Base-by-base conservation (phyloP, 2,888 invertebrate species). In the Acleris laterana region DNA sequence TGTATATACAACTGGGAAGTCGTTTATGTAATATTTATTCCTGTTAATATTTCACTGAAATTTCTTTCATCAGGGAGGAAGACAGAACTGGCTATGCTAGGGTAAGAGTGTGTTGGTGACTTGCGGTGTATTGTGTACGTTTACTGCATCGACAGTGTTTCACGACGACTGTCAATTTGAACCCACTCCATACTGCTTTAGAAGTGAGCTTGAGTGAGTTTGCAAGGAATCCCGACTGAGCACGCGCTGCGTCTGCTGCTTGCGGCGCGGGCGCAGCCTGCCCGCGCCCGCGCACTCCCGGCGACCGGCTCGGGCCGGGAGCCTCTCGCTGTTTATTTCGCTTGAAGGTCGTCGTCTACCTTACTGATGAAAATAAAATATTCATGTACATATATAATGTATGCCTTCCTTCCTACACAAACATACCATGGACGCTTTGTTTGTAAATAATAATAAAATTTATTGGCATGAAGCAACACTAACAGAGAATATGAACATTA, bases 61-160 rank as follows among this genome's bases (percentile, higher is more conserved):
- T 92, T 92, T 92, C 86, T 90, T 92, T 93, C 89, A 93, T 92
- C 92, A 93, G 93, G 93, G 93, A 93, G 92, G 93, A 92, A 88
- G 93, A 93, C 89, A 90, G 89, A 87, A 87, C 88, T 87, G 93
- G 93, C 90, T 93, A 88, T 93, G 90, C 82, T 90, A 92, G 93
- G 93, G 93, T 93, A 93, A 93, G 93, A 85, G 74, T 80, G 87
- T 88, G 89, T 90, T 90, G 81, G 78, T 89, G 89, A 84, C 80
- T 84, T 88, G 87, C 83, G 82, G 84, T 89, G 89, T 87, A 81
- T 38, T 85, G 84, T 84, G 81, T 77, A 70, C 71, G 71, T 80
- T 81, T 80, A 80, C 82, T 84, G 87, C 88, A 84, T 84, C 80
- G 78, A 77, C 72, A 73, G 73, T 74, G 72, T 76, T 70, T 70